phyloP scores from a whole-genome alignment of 2,888 invertebrate species.

The Sussaba pulchella region DNA sequence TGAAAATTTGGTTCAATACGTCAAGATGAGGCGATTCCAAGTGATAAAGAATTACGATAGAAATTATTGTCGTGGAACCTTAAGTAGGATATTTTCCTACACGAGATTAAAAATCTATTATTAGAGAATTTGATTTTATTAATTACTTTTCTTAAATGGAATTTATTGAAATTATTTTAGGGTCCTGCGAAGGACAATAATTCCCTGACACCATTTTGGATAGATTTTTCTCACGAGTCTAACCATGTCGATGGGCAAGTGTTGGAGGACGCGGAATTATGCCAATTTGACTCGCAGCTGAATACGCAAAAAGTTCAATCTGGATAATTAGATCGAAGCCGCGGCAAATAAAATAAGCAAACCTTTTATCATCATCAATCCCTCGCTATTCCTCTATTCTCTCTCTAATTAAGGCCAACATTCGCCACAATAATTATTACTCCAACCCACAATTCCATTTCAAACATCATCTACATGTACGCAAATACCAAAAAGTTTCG shows the following conservation, averaged over 20 bases:
- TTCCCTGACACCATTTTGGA: background rate
- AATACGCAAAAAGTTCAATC: too few species aligned
- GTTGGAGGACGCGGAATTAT: background rate
- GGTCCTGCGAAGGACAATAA: background rate
- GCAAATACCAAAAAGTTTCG: background rate
- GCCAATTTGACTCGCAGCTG: background rate
- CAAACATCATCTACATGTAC: background rate
- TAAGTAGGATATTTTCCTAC: background rate
- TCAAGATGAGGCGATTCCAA: background rate
- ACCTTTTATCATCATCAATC: background rate
- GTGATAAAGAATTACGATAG: background rate
- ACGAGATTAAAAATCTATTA: background rate
- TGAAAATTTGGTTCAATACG: background rate
- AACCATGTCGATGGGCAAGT: background rate
- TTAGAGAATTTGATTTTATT: too few species aligned
- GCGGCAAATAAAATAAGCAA: slow-evolving; percentile 3
- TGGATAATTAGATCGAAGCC: too few species aligned
- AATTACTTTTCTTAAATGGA: too few species aligned
- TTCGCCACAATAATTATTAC: too few species aligned
- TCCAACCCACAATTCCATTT: background rate
- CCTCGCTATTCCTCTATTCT: slow-evolving; percentile 13
- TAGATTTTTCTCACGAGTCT: background rate
- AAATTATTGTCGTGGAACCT: background rate
- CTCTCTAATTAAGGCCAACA: background rate
- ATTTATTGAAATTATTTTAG: background rate